phyloP scores from a whole-genome alignment of 1,140 invertebrate genomes.

The Leptopilina boulardi region DNA sequence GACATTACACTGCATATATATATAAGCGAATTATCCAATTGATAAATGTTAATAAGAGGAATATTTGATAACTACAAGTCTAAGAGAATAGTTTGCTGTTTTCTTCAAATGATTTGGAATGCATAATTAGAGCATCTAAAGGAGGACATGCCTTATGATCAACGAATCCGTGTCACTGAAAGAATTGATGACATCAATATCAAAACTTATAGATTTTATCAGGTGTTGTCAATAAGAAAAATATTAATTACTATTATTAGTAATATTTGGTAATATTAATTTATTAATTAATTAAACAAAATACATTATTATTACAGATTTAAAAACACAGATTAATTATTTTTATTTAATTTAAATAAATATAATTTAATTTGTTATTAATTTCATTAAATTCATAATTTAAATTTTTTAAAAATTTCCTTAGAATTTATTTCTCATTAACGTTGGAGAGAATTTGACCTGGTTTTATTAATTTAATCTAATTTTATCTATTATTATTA shows the following conservation, averaged over 20 bases:
- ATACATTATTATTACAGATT: too few relatives aligned
- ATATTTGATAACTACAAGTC: conserved; percentile 1
- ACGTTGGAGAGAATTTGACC: too few relatives aligned
- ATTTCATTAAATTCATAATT: too few relatives aligned
- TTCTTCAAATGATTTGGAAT: conserved; percentile 30
- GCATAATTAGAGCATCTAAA: conserved; percentile 26
- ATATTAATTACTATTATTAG: background rate
- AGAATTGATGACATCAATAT: conserved; percentile 14
- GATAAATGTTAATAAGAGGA: conserved; percentile 25
- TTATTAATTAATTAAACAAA: too few relatives aligned
- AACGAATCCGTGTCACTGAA: background rate
- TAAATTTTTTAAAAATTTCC: too few relatives aligned
- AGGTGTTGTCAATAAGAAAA: background rate
- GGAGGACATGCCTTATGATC: background rate
- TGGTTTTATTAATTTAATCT: too few relatives aligned
- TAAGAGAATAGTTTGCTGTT: background rate
- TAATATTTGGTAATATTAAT: too few relatives aligned
- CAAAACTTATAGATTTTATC: background rate
- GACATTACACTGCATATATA: background rate
- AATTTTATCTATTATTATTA: too few relatives aligned
- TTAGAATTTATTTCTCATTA: too few relatives aligned
- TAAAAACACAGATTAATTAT: too few relatives aligned
- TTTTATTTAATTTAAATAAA: too few relatives aligned
- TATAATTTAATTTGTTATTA: too few relatives aligned
- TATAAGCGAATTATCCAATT: background rate